Evolutionary conservation across 2,888 invertebrate species (phyloP).

Genomic region (Agrochola litura): DNA sequence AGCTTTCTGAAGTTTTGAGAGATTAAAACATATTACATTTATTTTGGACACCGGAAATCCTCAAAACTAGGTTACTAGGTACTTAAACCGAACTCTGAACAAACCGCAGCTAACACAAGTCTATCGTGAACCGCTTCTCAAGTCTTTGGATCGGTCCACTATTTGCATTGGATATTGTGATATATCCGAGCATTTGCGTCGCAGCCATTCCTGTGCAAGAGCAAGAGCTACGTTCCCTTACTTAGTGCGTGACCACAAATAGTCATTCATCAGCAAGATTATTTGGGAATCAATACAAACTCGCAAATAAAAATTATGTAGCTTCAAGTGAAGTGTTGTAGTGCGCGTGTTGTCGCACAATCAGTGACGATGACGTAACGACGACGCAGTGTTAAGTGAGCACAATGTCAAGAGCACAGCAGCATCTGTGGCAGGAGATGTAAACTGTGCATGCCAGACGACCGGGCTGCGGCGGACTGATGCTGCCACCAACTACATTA

Average conservation of each 20-base stretch:
- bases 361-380: slow-evolving; percentile 14
- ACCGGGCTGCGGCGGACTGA: not conserved
- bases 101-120: not conserved
- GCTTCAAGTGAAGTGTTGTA: not conserved
- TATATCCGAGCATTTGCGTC: not conserved
- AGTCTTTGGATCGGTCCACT: not conserved
- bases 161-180: not conserved
- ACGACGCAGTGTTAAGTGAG: slow-evolving; percentile 32
- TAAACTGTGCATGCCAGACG: not conserved
- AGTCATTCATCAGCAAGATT: not conserved
- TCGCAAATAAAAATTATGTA: not conserved
- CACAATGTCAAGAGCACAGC: slow-evolving; percentile 49
- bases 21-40: not conserved
- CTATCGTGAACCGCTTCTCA: not conserved
- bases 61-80: not conserved
- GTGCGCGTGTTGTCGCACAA: not conserved
- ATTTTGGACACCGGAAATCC: not conserved
- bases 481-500: not conserved
- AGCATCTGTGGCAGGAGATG: not conserved
- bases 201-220: not conserved
- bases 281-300: not conserved
- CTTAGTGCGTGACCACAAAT: not conserved
- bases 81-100: not conserved
- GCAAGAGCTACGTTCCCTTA: no score
- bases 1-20: not conserved